phyloP scores from a whole-genome alignment of 2,113 vertebrate genomes.

The Petroica traversi region DNA sequence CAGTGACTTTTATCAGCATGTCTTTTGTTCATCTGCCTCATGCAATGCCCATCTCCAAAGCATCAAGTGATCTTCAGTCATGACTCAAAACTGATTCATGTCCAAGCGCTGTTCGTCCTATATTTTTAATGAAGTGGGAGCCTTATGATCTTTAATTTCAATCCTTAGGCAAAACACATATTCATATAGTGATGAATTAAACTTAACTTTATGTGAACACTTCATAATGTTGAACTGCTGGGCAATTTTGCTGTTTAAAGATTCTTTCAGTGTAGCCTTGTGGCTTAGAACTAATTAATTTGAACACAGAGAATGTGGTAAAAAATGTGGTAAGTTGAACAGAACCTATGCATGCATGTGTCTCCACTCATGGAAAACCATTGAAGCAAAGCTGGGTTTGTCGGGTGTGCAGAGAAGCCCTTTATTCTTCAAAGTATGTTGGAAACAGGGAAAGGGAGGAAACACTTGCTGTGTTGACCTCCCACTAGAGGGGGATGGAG shows the following conservation, averaged over 20 bases:
- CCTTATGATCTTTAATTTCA: slow-evolving; percentile 32
- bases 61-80: not conserved
- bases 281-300: not conserved
- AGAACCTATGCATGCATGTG: accelerated
- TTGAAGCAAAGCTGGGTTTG: not conserved
- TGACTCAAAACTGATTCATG: not conserved
- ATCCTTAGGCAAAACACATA: not conserved
- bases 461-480: not conserved
- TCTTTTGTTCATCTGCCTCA: not conserved
- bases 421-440: not conserved
- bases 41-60: not conserved
- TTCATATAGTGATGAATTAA: not conserved
- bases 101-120: not conserved
- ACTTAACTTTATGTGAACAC: not conserved
- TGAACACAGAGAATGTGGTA: not conserved
- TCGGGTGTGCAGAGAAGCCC: accelerated
- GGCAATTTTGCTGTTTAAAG: not conserved
- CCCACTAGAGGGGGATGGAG: slow-evolving; percentile 10
- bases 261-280: not conserved
- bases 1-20: not conserved
- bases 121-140: not conserved
- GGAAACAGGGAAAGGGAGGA: not conserved
- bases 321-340: not conserved
- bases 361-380: not conserved
- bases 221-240: not conserved